phyloP scores from a whole-genome alignment of 2,113 vertebrate species.

The Nycticebus coucang region DNA sequence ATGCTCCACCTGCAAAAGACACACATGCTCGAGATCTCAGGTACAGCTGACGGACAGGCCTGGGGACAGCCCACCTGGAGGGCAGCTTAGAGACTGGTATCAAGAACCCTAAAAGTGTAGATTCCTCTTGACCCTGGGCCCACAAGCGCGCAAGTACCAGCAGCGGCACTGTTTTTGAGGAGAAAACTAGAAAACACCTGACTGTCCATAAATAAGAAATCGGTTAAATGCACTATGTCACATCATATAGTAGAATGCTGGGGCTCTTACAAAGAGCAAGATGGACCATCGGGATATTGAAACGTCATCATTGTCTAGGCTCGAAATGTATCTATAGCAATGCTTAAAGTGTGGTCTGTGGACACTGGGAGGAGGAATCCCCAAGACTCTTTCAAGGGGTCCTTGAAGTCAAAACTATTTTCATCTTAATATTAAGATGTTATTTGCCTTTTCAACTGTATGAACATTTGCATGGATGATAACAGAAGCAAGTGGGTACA shows the following conservation, averaged over 20 bases:
- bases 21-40: accelerated
- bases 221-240: accelerated
- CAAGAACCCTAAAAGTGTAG: background rate
- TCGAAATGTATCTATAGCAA: background rate
- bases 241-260: accelerated
- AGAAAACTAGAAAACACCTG: background rate
- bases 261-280: background rate
- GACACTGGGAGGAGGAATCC: background rate
- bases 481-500: background rate
- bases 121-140: background rate
- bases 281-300: accelerated
- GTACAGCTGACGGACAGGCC: accelerated
- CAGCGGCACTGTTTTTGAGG: background rate
- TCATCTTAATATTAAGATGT: background rate
- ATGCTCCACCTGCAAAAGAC: slow-evolving; percentile 94
- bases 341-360: background rate
- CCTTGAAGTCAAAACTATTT: background rate
- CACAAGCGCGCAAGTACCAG: background rate
- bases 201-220: background rate
- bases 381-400: background rate
- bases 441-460: background rate
- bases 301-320: no score
- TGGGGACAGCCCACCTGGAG: background rate
- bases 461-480: background rate
- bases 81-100: background rate